A percentile compares a stretch with the other conserved stretches of the same genome.
Conservation (phyloP, 1,140 invertebrate genomes). For the Nautilus pompilius region DNA sequence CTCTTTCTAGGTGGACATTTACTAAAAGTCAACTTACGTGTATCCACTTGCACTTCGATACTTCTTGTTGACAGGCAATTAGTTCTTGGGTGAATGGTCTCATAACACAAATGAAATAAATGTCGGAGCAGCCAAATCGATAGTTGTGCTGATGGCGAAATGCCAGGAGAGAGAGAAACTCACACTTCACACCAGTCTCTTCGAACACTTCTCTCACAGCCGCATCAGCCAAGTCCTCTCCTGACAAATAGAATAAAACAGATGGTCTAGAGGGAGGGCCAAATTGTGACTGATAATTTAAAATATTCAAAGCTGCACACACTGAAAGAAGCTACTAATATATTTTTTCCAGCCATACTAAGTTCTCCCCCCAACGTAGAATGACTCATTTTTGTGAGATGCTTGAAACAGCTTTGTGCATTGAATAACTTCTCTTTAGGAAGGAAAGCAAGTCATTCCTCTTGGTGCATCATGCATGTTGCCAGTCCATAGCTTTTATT, state of each 20-base stretch:
- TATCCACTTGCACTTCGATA: constrained; percentile 77
- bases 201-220: constrained; percentile 81
- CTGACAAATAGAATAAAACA: constrained; percentile 54
- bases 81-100: constrained; percentile 66
- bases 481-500: too few relatives aligned
- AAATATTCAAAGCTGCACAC: too few relatives aligned
- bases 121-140: constrained; percentile 78
- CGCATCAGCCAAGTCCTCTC: constrained; percentile 76
- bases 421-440: too few relatives aligned
- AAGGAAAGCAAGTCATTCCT: too few relatives aligned
- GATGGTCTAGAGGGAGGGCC: too few relatives aligned
- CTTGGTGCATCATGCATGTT: too few relatives aligned
- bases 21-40: constrained; percentile 33
- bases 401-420: too few relatives aligned
- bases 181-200: constrained; percentile 78
- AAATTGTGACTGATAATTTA: too few relatives aligned
- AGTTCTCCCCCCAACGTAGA: too few relatives aligned
- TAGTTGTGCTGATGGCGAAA: constrained; percentile 69
- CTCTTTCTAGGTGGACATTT: neutral
- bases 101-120: constrained; percentile 76
- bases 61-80: constrained; percentile 69
- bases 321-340: too few relatives aligned
- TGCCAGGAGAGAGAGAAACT: constrained; percentile 72
- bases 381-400: too few relatives aligned
- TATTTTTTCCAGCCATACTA: too few relatives aligned